Conservation (phyloP, 92 coral and sea anemone genomes). For the Diadumene lineata region DNA sequence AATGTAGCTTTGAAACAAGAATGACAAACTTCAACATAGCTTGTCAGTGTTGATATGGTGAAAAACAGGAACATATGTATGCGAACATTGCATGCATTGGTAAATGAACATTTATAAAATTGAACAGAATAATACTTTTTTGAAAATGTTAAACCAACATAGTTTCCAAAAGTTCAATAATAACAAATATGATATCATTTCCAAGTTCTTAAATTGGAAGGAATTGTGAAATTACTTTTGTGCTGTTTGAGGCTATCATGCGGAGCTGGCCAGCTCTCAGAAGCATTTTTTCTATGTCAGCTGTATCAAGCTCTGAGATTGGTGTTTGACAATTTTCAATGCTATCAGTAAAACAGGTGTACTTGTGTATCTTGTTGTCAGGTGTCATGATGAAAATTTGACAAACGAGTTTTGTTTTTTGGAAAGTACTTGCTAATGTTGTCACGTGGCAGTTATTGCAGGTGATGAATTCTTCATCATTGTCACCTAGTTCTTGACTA, state of each 20-base stretch:
- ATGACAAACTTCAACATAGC: too few species aligned
- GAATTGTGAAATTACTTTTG: slow-evolving; percentile 46
- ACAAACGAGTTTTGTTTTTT: slow-evolving; percentile 57
- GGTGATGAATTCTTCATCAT: slow-evolving; percentile 47
- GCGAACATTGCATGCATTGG: slow-evolving; percentile 5
- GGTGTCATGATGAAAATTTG: slow-evolving; percentile 50
- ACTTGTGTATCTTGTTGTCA: slow-evolving; percentile 42
- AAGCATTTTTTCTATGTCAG: slow-evolving; percentile 25
- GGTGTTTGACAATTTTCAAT: slow-evolving; percentile 30
- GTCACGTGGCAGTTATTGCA: slow-evolving; percentile 57
- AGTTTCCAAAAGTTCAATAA: slow-evolving; percentile 1
- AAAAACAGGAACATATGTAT: slow-evolving; percentile 2
- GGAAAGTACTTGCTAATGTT: slow-evolving; percentile 34
- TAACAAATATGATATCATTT: neutral
- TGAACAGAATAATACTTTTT: slow-evolving; percentile 8
- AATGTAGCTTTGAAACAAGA: too few species aligned
- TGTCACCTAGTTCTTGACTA: slow-evolving; percentile 30
- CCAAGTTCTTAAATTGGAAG: slow-evolving; percentile 21
- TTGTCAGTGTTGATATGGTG: too few species aligned
- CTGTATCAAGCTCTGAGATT: slow-evolving; percentile 18
- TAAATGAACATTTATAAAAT: slow-evolving; percentile 4
- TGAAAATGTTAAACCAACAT: slow-evolving; percentile 4
- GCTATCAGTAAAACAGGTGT: slow-evolving; percentile 63
- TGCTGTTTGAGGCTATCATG: slow-evolving; percentile 35
- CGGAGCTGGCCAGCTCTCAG: slow-evolving; percentile 36